A percentile compares a stretch with the other conserved stretches of the same genome.
These are phyloP conservation scores for Turritopsis dohrnii DNA, from an alignment of 30 jellyfish, hydroid and myxozoan species.

Conservation along the genomic window DNA sequence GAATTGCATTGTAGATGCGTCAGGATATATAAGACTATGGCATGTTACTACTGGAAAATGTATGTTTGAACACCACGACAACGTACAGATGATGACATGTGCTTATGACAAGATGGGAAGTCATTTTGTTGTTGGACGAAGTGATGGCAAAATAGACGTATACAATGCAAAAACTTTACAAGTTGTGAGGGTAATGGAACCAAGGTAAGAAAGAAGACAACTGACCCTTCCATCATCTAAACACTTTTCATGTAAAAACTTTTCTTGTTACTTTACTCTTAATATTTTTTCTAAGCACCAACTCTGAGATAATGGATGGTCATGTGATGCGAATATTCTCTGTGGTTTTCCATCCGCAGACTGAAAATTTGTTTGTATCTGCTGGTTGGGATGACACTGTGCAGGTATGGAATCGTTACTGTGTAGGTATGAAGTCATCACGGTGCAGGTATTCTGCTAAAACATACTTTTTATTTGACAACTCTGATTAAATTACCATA, in stretches of 20 bases:
- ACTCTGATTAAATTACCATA: no score
- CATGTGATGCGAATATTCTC: slow-evolving; percentile 90
- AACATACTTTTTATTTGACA: no score
- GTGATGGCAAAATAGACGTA: slow-evolving; percentile 72
- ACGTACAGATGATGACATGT: slow-evolving; percentile 63
- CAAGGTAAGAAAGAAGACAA: slow-evolving; percentile 40
- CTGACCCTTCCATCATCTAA: background rate
- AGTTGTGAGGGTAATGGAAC: slow-evolving; percentile 43
- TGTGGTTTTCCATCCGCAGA: slow-evolving; percentile 69
- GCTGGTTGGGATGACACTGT: slow-evolving; percentile 99
- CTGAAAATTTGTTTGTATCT: slow-evolving; percentile 60
- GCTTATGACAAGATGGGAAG: slow-evolving; percentile 43
- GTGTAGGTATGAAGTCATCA: no score
- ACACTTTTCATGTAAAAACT: background rate
- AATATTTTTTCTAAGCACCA: slow-evolving; percentile 42
- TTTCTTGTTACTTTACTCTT: background rate
- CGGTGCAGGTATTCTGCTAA: no score
- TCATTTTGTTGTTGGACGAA: slow-evolving; percentile 50
- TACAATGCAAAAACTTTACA: slow-evolving; percentile 58
- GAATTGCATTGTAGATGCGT: slow-evolving; percentile 63
- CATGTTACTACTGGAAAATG: slow-evolving; percentile 86
- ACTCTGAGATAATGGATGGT: slow-evolving; percentile 85
- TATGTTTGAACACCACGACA: slow-evolving; percentile 41
- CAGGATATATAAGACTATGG: slow-evolving; percentile 88
- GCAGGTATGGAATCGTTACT: slow-evolving; percentile 41